phyloP scores from a whole-genome alignment of 2,797 vertebrate genomes.

The Betta splendens region DNA sequence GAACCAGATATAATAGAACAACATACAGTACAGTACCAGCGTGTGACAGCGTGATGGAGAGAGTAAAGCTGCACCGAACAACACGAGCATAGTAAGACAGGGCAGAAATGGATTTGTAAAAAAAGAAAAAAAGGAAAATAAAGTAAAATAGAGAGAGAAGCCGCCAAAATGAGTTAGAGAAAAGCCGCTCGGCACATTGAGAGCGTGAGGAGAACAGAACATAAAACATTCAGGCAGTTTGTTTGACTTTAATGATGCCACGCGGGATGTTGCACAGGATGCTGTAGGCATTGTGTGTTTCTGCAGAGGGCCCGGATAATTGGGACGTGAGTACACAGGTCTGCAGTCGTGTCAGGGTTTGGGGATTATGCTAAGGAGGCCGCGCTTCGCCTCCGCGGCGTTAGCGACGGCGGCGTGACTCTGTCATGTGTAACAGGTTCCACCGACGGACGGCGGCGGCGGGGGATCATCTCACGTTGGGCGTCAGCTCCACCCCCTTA shows the following conservation, averaged over 20 bases:
- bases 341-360: slow-evolving; percentile 56
- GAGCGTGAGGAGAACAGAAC: slow-evolving; percentile 41
- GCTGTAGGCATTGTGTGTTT: slow-evolving; percentile 69
- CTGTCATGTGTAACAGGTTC: slow-evolving; percentile 42
- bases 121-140: slow-evolving; percentile 1
- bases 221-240: slow-evolving; percentile 73
- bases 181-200: slow-evolving; percentile 37
- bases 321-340: slow-evolving; percentile 68
- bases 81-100: slow-evolving; percentile 31
- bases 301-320: slow-evolving; percentile 67
- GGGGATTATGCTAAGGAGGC: slow-evolving; percentile 58
- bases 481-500: slow-evolving; percentile 11
- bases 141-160: slow-evolving; percentile 18
- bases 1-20: slow-evolving; percentile 54
- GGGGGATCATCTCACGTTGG: slow-evolving; percentile 18
- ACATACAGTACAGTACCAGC: slow-evolving; percentile 26
- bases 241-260: slow-evolving; percentile 81
- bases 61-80: slow-evolving; percentile 30
- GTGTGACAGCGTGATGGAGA: slow-evolving; percentile 36
- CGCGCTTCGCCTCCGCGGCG: slow-evolving; percentile 32
- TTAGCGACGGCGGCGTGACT: slow-evolving; percentile 24
- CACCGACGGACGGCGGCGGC: slow-evolving; percentile 49
- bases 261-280: slow-evolving; percentile 66
- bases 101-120: slow-evolving; percentile 38
- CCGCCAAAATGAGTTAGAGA: slow-evolving; percentile 34